Conservation (phyloP, 2,888 invertebrate genomes). For the Drosophila dives region DNA sequence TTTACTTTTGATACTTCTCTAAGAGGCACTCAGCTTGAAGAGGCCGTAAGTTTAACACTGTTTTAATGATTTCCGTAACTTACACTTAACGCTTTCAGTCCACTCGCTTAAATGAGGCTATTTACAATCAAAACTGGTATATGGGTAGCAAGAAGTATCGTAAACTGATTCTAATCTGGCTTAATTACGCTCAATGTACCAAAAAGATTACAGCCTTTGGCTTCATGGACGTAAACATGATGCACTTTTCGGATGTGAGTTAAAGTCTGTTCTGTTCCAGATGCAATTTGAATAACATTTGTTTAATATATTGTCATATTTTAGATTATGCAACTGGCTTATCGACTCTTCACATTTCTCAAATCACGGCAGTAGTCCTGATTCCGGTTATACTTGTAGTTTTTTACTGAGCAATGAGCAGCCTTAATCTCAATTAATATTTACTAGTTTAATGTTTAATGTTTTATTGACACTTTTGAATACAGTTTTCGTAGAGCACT, state of each 20-base stretch:
- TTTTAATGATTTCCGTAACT: neutral
- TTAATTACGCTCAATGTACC: constrained; percentile 44
- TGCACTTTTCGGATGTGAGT: constrained; percentile 63
- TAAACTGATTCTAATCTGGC: constrained; percentile 56
- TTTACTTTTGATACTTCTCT: constrained; percentile 62
- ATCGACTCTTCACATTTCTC: constrained; percentile 62
- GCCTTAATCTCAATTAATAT: neutral
- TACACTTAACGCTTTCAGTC: constrained; percentile 32
- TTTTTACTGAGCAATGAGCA: neutral
- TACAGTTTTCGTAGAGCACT: neutral
- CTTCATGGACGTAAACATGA: constrained; percentile 59
- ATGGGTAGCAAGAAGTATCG: constrained; percentile 47
- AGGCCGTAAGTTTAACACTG: constrained; percentile 49
- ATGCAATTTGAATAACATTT: neutral
- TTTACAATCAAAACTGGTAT: constrained; percentile 61
- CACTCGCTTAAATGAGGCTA: constrained; percentile 19
- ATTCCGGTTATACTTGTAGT: neutral
- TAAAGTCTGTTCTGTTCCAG: accelerated
- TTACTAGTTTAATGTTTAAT: neutral
- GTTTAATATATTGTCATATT: neutral
- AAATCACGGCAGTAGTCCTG: constrained; percentile 35
- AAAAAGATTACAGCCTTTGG: constrained; percentile 49
- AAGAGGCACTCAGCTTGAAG: constrained; percentile 57
- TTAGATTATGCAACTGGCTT: constrained; percentile 64
- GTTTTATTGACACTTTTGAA: neutral